Percentiles rank a stretch among this genome's conserved stretches.
phyloP scores from a whole-genome alignment of 2,113 vertebrate genomes.

The Rhegmatorhina hoffmannsi region DNA sequence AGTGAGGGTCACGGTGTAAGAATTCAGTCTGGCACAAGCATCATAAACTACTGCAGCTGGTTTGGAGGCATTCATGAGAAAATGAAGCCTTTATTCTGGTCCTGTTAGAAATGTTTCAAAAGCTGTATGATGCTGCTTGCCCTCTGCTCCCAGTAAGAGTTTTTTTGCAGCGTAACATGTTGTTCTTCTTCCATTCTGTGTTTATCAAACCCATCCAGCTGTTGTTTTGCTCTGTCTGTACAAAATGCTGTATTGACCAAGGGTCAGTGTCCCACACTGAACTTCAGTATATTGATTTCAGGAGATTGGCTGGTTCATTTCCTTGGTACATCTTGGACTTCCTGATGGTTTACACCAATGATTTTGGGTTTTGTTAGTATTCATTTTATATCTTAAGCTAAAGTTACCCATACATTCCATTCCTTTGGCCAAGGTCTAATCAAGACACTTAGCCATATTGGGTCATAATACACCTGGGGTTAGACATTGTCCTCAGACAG shows the following conservation, averaged over 20 bases:
- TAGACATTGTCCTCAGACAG: not conserved
- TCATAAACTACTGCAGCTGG: not conserved
- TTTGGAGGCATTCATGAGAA: not conserved
- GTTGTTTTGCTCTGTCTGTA: not conserved
- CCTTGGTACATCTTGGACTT: not conserved
- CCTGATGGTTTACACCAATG: not conserved
- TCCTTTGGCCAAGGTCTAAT: not conserved
- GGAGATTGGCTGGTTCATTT: not conserved
- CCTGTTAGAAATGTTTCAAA: not conserved
- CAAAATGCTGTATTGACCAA: not conserved
- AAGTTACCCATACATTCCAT: not conserved
- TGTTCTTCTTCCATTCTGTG: not conserved
- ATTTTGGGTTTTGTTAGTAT: not conserved
- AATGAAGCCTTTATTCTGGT: not conserved
- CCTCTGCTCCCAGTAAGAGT: not conserved
- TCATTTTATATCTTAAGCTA: not conserved
- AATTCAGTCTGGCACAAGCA: not conserved
- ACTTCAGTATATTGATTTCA: not conserved
- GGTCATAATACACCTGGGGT: not conserved
- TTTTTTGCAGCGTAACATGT: not conserved
- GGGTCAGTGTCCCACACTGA: not conserved
- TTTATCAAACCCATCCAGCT: not conserved
- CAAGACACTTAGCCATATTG: not conserved
- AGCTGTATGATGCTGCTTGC: not conserved
- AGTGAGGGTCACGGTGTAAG: not conserved